Base-by-base conservation (phyloP, 2,113 vertebrate species). In the Lota lota region DNA sequence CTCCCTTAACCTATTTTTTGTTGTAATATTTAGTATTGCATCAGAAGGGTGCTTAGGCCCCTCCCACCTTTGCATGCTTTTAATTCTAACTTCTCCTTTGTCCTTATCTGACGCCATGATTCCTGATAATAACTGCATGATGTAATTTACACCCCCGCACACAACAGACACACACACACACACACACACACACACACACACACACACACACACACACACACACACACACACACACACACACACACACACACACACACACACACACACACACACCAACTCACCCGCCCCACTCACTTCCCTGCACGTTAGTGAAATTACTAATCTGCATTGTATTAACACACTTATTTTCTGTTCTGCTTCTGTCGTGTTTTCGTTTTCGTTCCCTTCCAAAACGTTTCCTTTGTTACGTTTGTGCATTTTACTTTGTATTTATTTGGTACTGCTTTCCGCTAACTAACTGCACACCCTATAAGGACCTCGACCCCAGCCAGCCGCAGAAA, bases 401-500 rank as follows among this genome's bases (percentile, higher is more conserved):
- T 62, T 73, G 3, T 28, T 77, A 68, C 76, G 18, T 70, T 47
- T 47, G 40, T 47, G 12, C 7, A 33, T 33, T 28, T 72, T 7
- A 59, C 40, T 60, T 75, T 67, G 58, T 50, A 61, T 59, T 59
- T 56, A 17, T 65, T 69, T 16, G 2, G 58, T 78, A 81, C 54
- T 50, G 81, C 87, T 88, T 91, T 90, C 86, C 84, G 86, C 88
- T 92, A 86, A 92, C 87, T 83, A 83, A 74, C 87, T 75, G 84
- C 84, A 85, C 40, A 47, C 40, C 88, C 88, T 93, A 92, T 93
- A 88, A 97, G 97, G 97, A 99, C 86, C 88, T 95, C 91, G 97
- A 97, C 90, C 94, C 95, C 88, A 96, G 88, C 90, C 95, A 92
- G 89, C 95, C 95, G 4, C 94, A 95, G 94, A 96, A 96, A 92